phyloP scores from a whole-genome alignment of 2,888 invertebrate species.

The Andrena camellia region DNA sequence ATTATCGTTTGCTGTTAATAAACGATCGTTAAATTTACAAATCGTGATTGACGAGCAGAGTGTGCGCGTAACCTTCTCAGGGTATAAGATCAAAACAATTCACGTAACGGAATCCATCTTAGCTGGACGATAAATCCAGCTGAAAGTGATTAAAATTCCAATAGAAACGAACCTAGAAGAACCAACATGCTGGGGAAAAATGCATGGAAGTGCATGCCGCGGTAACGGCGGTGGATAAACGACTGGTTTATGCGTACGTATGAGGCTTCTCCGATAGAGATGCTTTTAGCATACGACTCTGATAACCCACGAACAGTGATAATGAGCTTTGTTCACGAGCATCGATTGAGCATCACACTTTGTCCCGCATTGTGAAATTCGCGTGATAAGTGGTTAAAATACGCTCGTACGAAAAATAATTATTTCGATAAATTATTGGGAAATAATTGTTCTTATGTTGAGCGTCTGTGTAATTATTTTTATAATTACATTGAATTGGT shows the following conservation, averaged over 20 bases:
- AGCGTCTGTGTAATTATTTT: too few relatives aligned
- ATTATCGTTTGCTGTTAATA: not conserved
- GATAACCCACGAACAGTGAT: conserved; percentile 40
- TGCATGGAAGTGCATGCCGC: conserved; percentile 26
- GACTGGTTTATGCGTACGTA: conserved; percentile 34
- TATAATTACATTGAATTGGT: too few relatives aligned
- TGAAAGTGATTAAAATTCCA: conserved; percentile 66
- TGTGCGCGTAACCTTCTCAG: conserved; percentile 1
- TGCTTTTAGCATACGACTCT: conserved; percentile 38
- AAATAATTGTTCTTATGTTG: too few relatives aligned
- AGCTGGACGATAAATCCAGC: conserved; percentile 58
- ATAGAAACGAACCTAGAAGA: conserved; percentile 40
- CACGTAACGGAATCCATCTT: conserved; percentile 55
- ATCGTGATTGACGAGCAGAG: not conserved
- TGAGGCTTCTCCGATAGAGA: conserved; percentile 22
- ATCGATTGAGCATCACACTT: conserved; percentile 38
- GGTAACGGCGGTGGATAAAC: conserved; percentile 40
- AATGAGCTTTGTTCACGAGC: conserved; percentile 40
- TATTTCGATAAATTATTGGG: not conserved
- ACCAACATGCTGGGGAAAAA: conserved; percentile 41
- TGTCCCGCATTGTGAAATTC: conserved; percentile 18
- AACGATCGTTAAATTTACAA: conserved; percentile 18
- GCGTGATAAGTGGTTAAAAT: conserved; percentile 6
- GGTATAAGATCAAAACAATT: conserved; percentile 54
- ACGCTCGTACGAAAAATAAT: not conserved